Evolutionary conservation across 2,888 invertebrate genomes (phyloP).

Genomic region (Lochmaea crataegi): DNA sequence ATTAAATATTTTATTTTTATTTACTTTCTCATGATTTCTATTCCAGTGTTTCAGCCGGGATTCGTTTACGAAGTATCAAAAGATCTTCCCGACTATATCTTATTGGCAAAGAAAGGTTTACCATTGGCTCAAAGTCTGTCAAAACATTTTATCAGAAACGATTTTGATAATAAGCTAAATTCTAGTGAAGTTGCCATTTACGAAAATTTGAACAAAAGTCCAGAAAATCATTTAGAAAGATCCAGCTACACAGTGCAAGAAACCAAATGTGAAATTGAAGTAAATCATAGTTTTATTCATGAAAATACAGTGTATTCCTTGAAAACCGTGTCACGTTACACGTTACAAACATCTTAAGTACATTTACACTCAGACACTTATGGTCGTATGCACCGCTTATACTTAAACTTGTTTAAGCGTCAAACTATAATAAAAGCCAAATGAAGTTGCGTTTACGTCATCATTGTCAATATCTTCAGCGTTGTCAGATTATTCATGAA

Average conservation of each 20-base stretch:
- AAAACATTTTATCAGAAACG: slow-evolving; percentile 25
- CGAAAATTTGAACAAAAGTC: slow-evolving; percentile 10
- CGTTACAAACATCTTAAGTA: neutral
- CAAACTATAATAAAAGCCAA: no score
- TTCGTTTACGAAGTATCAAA: slow-evolving; percentile 22
- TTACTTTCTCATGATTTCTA: neutral
- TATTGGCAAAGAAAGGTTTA: slow-evolving; percentile 25
- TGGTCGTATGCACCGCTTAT: no score
- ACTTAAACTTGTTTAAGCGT: no score
- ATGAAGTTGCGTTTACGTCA: no score
- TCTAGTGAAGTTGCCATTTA: slow-evolving; percentile 10
- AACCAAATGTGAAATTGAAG: slow-evolving; percentile 24
- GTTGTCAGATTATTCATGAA: no score
- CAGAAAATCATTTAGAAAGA: slow-evolving; percentile 10
- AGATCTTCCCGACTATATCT: slow-evolving; percentile 26
- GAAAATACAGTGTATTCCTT: neutral
- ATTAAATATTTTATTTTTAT: neutral
- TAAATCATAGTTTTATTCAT: neutral
- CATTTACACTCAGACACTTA: no score
- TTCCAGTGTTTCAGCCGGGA: slow-evolving; percentile 36
- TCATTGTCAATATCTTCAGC: no score
- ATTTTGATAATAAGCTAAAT: slow-evolving; percentile 7
- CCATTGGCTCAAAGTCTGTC: slow-evolving; percentile 23
- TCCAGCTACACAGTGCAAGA: slow-evolving; percentile 10
- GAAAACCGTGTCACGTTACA: neutral